Evolutionary conservation across 2,797 vertebrate species (phyloP), one percentile per base, ranked within the genome.

Genomic region (Catostomus latipinnis): DNA sequence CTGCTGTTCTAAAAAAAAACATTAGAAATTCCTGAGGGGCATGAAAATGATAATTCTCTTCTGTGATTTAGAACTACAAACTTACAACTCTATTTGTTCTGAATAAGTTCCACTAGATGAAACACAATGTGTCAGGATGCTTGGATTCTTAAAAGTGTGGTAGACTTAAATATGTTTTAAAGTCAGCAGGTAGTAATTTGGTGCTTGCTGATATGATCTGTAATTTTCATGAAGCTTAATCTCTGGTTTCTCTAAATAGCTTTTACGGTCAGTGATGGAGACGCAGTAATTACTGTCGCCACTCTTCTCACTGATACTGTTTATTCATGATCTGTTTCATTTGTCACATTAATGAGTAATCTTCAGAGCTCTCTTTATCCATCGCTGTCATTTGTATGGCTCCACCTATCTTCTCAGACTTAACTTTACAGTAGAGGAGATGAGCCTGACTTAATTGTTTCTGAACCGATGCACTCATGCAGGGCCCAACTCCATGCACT

Each of bases 251-350:
- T 76, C 14, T 65, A 82, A 85, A 77, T 80, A 74, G 74, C 66
- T 84, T 84, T 75, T 78, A 65, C 22, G 56, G 74, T 81, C 77
- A 78, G 50, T 45, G 69, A 77, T 66, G 66, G 66, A 80, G 71
- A 81, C 43, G 66, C 70, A 70, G 56, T 78, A 82, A 86, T 84
- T 74, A 81, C 77, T 56, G 22, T 11, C 52, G 70, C 60, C 22
- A 45, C 66, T 83, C 56, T 8, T 74, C 69, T 70, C 76, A 18
- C 68, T 80, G 72, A 76, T 80, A 69, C 76, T 70, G 76, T 76
- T 83, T 86, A 84, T 84, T 84, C 76, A 80, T 80, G 85, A 82
- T 82, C 63, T 68, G 71, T 81, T 85, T 74, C 74, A 81, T 83
- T 74, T 70, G 78, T 73, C 81, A 81, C 81, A 76, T 86, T 82